phyloP scores from a whole-genome alignment of 92 coral and sea anemone genomes.

The Pocillopora meandrina region DNA sequence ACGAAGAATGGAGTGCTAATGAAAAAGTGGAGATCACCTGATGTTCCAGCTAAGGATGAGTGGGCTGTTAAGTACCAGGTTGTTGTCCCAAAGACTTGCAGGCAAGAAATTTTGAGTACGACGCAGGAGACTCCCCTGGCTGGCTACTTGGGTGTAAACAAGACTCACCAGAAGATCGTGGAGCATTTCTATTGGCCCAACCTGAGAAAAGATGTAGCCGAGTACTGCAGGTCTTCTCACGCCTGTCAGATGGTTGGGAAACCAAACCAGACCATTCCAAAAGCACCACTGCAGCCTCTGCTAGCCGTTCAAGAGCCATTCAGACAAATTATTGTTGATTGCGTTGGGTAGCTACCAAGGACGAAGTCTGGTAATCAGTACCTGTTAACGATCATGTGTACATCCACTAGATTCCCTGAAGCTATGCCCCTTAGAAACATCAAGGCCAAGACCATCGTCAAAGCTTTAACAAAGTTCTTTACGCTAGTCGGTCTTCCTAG shows the following conservation, averaged over 20 bases:
- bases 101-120: slow-evolving; percentile 38
- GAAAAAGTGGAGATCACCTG: slow-evolving; percentile 43
- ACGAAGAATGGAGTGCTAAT: slow-evolving; percentile 47
- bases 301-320: slow-evolving; percentile 65
- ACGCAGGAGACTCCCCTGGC: slow-evolving; percentile 61
- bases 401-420: slow-evolving; percentile 48
- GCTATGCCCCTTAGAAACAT: slow-evolving; percentile 60
- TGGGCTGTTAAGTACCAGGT: slow-evolving; percentile 58
- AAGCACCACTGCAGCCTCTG: slow-evolving; percentile 61
- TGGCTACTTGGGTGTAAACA: slow-evolving; percentile 55
- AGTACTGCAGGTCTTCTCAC: slow-evolving; percentile 50
- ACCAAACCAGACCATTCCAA: slow-evolving; percentile 53
- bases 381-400: slow-evolving; percentile 61
- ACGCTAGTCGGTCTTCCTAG: slow-evolving; percentile 60
- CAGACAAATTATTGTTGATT: slow-evolving; percentile 26
- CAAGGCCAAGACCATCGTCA: slow-evolving; percentile 56
- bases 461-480: slow-evolving; percentile 59
- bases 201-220: slow-evolving; percentile 48
- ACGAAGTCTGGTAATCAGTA: slow-evolving; percentile 62
- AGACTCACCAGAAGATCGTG: slow-evolving; percentile 50
- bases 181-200: slow-evolving; percentile 62
- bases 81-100: slow-evolving; percentile 43
- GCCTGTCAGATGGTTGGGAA: slow-evolving; percentile 54
- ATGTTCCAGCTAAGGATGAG: slow-evolving; percentile 46
- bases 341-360: slow-evolving; percentile 63